Evolutionary conservation across 2,888 invertebrate species (phyloP).

Genomic region (Philhelius pedissequus): DNA sequence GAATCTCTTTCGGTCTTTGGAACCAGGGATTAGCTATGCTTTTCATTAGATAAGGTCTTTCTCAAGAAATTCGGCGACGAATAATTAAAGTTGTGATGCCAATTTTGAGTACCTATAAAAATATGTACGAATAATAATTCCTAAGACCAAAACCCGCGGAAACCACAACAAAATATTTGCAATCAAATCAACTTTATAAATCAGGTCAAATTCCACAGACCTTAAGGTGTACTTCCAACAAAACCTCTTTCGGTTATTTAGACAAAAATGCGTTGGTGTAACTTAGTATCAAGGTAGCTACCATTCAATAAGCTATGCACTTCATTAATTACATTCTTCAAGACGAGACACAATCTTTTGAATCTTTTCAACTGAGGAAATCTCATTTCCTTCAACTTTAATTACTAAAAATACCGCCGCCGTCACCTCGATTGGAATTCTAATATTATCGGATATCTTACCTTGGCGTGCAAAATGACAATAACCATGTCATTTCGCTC

Average conservation of each 20-base stretch:
- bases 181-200: background rate
- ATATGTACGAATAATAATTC: background rate
- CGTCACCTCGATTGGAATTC: background rate
- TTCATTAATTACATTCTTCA: background rate
- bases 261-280: background rate
- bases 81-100: background rate
- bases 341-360: background rate
- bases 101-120: background rate
- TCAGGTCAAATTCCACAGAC: background rate
- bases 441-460: constrained; percentile 67
- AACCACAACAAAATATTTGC: background rate
- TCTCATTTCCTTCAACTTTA: background rate
- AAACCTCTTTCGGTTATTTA: background rate
- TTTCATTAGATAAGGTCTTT: too few relatives aligned
- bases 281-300: background rate
- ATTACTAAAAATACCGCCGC: background rate
- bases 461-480: constrained; percentile 98
- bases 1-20: too few relatives aligned
- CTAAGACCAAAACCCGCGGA: background rate
- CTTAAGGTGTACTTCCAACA: background rate
- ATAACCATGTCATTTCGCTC: constrained; percentile 97
- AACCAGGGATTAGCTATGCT: too few relatives aligned
- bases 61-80: too few relatives aligned
- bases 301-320: background rate
- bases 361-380: background rate